Evolutionary conservation across 2,113 vertebrate genomes (phyloP), one percentile per base, ranked within the genome.

Genomic region (Taurulus bubalis): DNA sequence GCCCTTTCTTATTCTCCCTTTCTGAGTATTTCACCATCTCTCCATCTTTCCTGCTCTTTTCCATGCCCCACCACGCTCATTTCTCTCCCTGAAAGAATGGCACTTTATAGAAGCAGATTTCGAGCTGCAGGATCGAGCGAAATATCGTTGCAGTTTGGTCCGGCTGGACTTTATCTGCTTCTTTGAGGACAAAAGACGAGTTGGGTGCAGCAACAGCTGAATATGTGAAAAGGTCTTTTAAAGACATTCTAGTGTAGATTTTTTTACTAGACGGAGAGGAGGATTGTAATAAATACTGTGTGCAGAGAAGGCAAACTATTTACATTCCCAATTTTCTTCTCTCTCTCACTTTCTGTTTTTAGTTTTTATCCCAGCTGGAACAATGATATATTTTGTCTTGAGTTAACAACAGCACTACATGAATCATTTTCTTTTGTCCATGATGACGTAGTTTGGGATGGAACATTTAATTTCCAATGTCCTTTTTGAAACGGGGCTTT

Each of bases 401-500:
- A 42, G 32, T 58, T 62, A 55, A 62, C 36, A 56, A 38, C 74
- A 76, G 49, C 34, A 72, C 53, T 16, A 18, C 36, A 79, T 71
- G 79, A 86, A 75, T 77, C 55, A 77, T 84, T 55, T 5, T 78
- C 73, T 82, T n/a, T 67, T 83, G 84, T 80, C 60, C 55, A 20
- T 55, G 70, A n/a, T 71, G 70, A 85, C 56, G 47, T 63, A 68
- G 28, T 58, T 38, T n/a, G 47, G 26, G 67, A 70, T 60, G 82
- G 73, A 66, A 81, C 70, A 74, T 71, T 22, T 1, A 20, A 75
- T 53, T 74, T 47, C 68, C 65, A 40, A 8, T 64, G 16, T 80
- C 42, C 58, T 58, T 69, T 16, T n/a, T n/a, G 9, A 40, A 36
- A 65, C 42, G 55, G 11, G 4, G n/a, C 36, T 47, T 42, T 64